A percentile compares a stretch with the other conserved stretches of the same genome.
These are phyloP conservation scores for Tipula unca DNA, from an alignment of 2,888 invertebrate species.

Conservation along the genomic window DNA sequence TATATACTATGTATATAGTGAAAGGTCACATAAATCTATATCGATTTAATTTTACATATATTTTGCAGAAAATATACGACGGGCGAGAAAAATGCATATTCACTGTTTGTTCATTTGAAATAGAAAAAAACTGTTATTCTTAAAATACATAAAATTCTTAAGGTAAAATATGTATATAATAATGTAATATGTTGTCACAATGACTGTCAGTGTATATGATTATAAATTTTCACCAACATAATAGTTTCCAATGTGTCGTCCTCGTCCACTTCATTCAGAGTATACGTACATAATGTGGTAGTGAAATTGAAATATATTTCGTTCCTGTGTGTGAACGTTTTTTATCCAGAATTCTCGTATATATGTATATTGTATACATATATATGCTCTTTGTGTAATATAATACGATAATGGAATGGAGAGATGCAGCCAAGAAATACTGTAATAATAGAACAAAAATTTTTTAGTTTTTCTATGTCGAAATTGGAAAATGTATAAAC, in stretches of 20 bases:
- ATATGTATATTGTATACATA: background rate
- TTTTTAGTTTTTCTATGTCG: background rate
- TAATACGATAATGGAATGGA: background rate
- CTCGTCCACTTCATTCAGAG: background rate
- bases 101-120: background rate
- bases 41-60: background rate
- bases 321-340: background rate
- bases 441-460: background rate
- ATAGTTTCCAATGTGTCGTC: background rate
- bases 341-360: background rate
- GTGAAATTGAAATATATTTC: background rate
- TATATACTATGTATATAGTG: background rate
- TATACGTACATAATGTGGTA: background rate
- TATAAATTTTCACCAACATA: background rate
- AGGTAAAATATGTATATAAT: background rate
- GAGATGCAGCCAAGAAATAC: background rate
- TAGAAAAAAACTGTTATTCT: background rate
- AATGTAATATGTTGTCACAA: background rate
- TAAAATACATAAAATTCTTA: background rate
- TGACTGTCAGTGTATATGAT: background rate
- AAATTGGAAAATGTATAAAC: background rate
- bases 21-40: background rate
- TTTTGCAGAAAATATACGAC: background rate
- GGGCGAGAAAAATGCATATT: background rate
- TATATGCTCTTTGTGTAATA: background rate